Base-by-base conservation (phyloP, 2,888 invertebrate genomes). In the Ormyrus labotus region DNA sequence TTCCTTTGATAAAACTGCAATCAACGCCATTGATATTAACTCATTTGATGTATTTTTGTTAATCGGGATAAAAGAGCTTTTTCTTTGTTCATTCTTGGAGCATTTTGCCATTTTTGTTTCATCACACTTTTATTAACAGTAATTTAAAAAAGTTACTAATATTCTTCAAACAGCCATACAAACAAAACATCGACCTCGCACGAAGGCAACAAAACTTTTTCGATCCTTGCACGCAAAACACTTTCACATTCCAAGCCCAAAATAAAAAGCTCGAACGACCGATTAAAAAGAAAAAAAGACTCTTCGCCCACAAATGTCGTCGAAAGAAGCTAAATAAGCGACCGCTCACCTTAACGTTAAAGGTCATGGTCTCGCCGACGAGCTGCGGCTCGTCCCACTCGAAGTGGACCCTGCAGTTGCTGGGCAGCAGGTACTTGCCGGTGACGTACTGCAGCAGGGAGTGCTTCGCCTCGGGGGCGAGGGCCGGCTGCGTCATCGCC, bases 291-390 rank as follows among this genome's bases (percentile, higher is more conserved):
- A 7, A 60, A 45, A n/a, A 11, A 13, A 19, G 13, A 48, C 10
- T 48, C 47, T 19, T 19, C 19, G 19, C 9, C 6, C 6, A 34
- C 0, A 60, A 4, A 34, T 34, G 4, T 34, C 3, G 4, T 4
- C 2, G 34, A 34, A 34, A 34, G 0, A 69, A 57, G 57, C 2
- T 0, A 11, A 11, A 6, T 2, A 4, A 34, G 34, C 34, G 34
- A 34, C 2, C 34, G 6, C 84, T 87, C 88, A 94, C 94, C 91
- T 93, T 92, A 85, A 98, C 96, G 78, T 95, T 95, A 92, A 98
- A 98, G 89, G 96, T 96, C 93, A 97, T 96, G 53, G 97, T 97
- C 90, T 95, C 96, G 63, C 98, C 98, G 47, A 98, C 98, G 11
- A 94, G 92, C 87, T 96, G 95, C 19, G 97, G 97, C 91, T 97